Percentiles rank a stretch among this genome's conserved stretches.
These are phyloP conservation scores for Eumerus sabulonum DNA, from an alignment of 2,888 invertebrate species.

Conservation along the genomic window DNA sequence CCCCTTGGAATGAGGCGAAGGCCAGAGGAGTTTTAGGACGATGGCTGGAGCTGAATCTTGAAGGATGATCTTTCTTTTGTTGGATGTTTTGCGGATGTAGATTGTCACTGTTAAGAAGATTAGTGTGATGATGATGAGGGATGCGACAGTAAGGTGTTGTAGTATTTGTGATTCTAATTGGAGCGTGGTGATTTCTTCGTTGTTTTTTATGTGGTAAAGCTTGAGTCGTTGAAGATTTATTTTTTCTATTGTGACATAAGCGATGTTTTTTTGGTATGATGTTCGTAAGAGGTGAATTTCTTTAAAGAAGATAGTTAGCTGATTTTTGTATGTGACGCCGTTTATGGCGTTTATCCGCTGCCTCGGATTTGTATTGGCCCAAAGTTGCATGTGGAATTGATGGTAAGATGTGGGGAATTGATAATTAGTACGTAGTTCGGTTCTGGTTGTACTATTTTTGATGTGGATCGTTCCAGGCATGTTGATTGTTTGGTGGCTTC, in stretches of 20 bases:
- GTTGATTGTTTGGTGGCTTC: not conserved
- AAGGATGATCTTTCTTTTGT: too few species aligned
- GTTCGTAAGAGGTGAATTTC: slow-evolving; percentile 7
- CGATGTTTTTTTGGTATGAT: not conserved
- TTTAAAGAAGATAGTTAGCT: slow-evolving; percentile 12
- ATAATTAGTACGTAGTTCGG: not conserved
- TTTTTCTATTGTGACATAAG: not conserved
- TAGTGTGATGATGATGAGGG: not conserved
- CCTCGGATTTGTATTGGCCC: not conserved
- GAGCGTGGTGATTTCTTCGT: not conserved
- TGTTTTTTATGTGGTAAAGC: not conserved
- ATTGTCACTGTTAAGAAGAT: too few species aligned
- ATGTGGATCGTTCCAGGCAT: slow-evolving; percentile 1
- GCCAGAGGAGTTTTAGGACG: too few species aligned
- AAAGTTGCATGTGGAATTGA: not conserved
- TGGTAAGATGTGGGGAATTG: not conserved
- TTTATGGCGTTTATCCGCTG: slow-evolving; percentile 4
- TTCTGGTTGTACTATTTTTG: slow-evolving; percentile 1
- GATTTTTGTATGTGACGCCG: slow-evolving; percentile 1
- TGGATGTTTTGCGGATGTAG: too few species aligned
- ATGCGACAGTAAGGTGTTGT: not conserved
- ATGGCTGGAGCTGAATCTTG: too few species aligned
- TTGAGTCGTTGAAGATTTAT: not conserved
- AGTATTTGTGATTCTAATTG: not conserved
- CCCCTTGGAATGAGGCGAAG: too few species aligned